Base-by-base conservation (phyloP, 1,140 invertebrate species). In the Hyles vespertilio region DNA sequence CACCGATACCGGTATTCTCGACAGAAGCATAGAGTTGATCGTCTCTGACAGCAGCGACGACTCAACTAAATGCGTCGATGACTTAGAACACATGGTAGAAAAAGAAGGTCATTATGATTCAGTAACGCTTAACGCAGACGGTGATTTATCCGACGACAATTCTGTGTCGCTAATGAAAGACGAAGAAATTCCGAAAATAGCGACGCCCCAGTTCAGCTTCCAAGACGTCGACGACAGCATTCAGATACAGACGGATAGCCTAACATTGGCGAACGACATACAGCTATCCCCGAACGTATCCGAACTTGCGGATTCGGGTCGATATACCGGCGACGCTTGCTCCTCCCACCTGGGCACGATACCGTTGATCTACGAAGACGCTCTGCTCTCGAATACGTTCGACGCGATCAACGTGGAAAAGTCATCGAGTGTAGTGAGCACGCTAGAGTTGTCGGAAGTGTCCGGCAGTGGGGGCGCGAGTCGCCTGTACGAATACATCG, bases 41-140 rank as follows among this genome's bases (percentile, higher is more conserved):
- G 52, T 74, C 0, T 81, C 82, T 2, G 81, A 84, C 40, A 83
- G 65, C 46, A 77, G 81, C 53, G 86, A 89, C 45, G 84, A 87
- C 57, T 86, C 84, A 32, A 87, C 86, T 1, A 81, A 87, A 63
- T 87, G 84, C 65, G 74, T 84, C 3, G 83, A 87, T 40, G 80
- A 87, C 56, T 56, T 83, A 6, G 81, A 87, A 59, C 66, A 77
- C 36, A 40, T 75, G 3, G 74, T 59, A 7, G 80, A 77, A 34
- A 76, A 62, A 48, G 77, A 81, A 11, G 61, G 61, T 10, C 65
- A 70, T 45, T 76, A 75, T 11, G 79, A 89, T 61, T 85, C 79
- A 2, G 73, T 83, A 5, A 89, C 86, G 2, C 61, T 88, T 3
- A 88, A 88, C 63, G 83, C 83, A 3, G 79, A 88, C 32, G 77